Conservation (phyloP, 1,140 invertebrate genomes). For the Dendroctonus ponderosae region DNA sequence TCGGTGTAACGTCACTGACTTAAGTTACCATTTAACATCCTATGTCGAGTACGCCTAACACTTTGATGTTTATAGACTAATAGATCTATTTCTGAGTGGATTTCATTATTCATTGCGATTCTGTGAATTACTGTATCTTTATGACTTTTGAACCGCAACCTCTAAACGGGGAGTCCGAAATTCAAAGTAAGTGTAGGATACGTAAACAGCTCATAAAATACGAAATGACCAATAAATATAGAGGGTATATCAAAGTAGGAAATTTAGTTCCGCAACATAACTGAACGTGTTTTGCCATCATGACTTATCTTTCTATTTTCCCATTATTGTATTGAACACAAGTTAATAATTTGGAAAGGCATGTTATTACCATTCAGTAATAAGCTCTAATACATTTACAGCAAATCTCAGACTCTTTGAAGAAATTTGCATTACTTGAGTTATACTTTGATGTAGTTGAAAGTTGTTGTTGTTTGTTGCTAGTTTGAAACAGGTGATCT, state of each 20-base stretch:
- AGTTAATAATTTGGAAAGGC: no score
- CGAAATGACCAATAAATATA: constrained; percentile 26
- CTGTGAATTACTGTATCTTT: constrained; percentile 24
- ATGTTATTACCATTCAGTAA: no score
- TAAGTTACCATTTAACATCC: no score
- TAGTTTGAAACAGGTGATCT: no score
- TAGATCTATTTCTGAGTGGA: constrained; percentile 33
- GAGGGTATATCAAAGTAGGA: constrained; percentile 27
- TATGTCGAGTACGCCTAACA: constrained; percentile 1
- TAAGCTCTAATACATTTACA: no score
- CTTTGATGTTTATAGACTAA: constrained; percentile 30
- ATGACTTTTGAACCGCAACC: constrained; percentile 30
- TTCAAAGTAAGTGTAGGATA: constrained; percentile 26
- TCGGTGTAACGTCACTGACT: no score
- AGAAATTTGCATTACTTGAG: no score
- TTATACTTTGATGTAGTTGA: no score
- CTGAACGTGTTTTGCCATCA: not conserved
- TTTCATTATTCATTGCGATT: constrained; percentile 28
- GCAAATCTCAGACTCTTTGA: no score
- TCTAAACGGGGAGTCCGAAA: constrained; percentile 24
- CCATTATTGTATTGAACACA: not conserved
- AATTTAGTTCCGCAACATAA: constrained; percentile 26
- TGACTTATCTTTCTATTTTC: not conserved
- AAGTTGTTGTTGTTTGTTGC: no score
- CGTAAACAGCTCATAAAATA: constrained; percentile 28